These are phyloP conservation scores for Aramus guarauna DNA, from an alignment of 2,113 vertebrate species.

Conservation along the genomic window DNA sequence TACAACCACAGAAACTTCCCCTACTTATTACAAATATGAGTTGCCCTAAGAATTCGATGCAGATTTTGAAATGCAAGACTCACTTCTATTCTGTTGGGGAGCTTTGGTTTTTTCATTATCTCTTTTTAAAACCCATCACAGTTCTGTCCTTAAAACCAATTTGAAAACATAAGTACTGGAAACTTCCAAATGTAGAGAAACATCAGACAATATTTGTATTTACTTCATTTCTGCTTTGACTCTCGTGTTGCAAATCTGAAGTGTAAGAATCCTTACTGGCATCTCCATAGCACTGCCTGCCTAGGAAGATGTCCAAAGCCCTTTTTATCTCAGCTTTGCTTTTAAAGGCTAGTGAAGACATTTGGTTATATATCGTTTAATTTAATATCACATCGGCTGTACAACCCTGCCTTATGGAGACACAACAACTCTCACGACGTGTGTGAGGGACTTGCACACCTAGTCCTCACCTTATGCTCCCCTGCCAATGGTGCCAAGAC, in stretches of 20 bases:
- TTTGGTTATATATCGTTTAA: background rate
- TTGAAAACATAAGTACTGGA: background rate
- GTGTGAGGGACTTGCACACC: background rate
- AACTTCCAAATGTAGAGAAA: background rate
- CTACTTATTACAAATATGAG: background rate
- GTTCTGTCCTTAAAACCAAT: background rate
- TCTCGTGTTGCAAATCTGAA: background rate
- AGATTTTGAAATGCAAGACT: conserved; percentile 1
- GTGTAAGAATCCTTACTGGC: background rate
- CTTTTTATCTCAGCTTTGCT: background rate
- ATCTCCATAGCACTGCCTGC: background rate
- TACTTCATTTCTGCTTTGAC: background rate
- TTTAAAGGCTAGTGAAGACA: background rate
- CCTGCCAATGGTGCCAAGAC: background rate
- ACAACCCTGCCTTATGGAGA: background rate
- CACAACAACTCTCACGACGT: fast-evolving
- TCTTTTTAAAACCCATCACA: background rate
- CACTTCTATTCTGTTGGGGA: background rate
- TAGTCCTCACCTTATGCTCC: background rate
- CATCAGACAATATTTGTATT: background rate
- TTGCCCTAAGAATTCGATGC: background rate
- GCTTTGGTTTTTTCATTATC: background rate
- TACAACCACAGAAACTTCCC: background rate
- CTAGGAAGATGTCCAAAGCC: background rate
- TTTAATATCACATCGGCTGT: background rate